A percentile compares a stretch with the other conserved stretches of the same genome.
Conservation (phyloP, 2,888 invertebrate genomes). For the Chymomyza procnemis region DNA sequence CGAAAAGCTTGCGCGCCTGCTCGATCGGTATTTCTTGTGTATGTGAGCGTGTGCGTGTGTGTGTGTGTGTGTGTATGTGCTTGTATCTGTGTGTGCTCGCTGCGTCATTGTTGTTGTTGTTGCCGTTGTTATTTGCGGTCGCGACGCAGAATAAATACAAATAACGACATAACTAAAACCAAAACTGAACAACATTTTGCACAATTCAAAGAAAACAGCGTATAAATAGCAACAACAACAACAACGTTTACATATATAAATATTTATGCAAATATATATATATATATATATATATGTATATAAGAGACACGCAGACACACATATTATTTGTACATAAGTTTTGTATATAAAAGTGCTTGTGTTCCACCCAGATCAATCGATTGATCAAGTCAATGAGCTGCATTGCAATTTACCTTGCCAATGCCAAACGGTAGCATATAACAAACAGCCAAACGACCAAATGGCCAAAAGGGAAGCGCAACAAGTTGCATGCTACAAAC, state of each 20-base stretch:
- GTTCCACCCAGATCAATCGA: constrained; percentile 40
- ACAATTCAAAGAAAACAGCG: background rate
- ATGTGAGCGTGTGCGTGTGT: background rate
- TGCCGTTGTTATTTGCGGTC: constrained; percentile 25
- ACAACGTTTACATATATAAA: background rate
- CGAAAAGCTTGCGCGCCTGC: background rate
- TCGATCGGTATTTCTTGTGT: background rate
- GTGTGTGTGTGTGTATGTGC: background rate
- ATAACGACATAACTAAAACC: background rate
- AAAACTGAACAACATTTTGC: background rate
- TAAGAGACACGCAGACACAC: too few species aligned
- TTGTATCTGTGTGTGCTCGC: constrained; percentile 27
- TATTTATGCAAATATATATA: background rate
- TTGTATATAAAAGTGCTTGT: constrained; percentile 17
- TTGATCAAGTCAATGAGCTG: background rate
- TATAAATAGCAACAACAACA: constrained; percentile 17
- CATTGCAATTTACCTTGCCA: background rate
- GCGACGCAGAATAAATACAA: background rate
- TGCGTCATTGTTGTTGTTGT: constrained; percentile 33
- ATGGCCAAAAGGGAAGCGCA: constrained; percentile 24
- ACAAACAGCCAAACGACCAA: constrained; percentile 19
- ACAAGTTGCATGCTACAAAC: constrained; percentile 19
- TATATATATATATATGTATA: background rate
- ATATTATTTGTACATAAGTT: background rate
- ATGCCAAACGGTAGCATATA: background rate